phyloP scores from a whole-genome alignment of 2,888 invertebrate species.

The Leptinotarsa peninsularis region DNA sequence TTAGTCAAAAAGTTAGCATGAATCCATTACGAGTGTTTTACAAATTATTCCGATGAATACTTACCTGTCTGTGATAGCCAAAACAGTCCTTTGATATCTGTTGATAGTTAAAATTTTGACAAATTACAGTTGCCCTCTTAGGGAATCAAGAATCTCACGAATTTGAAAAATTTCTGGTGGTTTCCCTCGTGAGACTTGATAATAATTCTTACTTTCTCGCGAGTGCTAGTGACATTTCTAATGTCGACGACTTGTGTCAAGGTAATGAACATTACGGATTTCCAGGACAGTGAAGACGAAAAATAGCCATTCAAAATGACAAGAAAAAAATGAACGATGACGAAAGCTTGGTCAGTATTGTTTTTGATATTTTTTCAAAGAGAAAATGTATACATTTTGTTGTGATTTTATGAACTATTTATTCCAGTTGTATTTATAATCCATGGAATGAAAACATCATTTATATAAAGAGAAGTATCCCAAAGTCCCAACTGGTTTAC shows the following conservation, averaged over 20 bases:
- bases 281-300: conserved; percentile 30
- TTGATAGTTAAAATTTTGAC: conserved; percentile 41
- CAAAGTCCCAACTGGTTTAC: neutral
- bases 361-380: conserved; percentile 32
- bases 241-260: conserved; percentile 31
- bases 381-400: no score
- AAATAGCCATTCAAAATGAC: conserved; percentile 69
- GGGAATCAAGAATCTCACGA: conserved; percentile 6
- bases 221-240: conserved; percentile 21
- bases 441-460: no score
- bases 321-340: conserved; percentile 81
- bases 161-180: conserved; percentile 13
- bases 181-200: neutral
- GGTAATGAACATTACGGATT: conserved; percentile 30
- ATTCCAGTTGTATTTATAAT: no score
- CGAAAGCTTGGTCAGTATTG: conserved; percentile 75
- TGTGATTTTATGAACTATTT: no score
- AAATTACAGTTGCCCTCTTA: conserved; percentile 44
- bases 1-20: conserved; percentile 29
- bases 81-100: conserved; percentile 16
- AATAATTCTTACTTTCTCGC: conserved; percentile 11
- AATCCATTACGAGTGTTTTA: conserved; percentile 20
- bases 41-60: conserved; percentile 23
- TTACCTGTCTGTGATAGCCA: conserved; percentile 1
- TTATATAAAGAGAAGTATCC: no score